Evolutionary conservation across 1,140 invertebrate genomes (phyloP), one percentile per base, ranked within the genome.

Genomic region (Sycobia sp.): DNA sequence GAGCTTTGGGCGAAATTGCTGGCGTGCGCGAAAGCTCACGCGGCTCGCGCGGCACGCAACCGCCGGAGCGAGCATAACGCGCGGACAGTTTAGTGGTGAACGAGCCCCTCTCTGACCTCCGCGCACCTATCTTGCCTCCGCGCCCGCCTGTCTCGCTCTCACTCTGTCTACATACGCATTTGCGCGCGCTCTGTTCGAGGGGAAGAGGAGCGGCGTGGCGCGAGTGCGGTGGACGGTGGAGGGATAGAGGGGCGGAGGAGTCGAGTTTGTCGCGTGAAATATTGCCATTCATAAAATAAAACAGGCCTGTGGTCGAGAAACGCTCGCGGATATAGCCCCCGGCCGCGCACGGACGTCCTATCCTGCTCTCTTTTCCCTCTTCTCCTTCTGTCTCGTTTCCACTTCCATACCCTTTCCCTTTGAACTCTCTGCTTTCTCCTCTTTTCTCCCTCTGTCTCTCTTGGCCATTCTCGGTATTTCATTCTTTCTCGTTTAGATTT

Each of bases 251-350:
- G 38, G n/a, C 41, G 10, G 39, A 8, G n/a, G 16, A 46, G 27
- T 62, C 22, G 20, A 82, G 77, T 80, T 59, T 80, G 78, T 82
- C 77, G 72, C 75, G 77, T 81, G 76, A 82, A 82, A 79, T 82
- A 81, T 82, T 79, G 77, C 79, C 72, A 81, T 82, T 81, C 79
- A 81, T 82, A 80, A 82, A 82, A 82, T 82, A 81, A 82, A 82
- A 82, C 78, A 77, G 78, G 72, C 75, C 76, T 81, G 77, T 70
- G 79, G 78, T 81, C 74, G 77, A 76, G 74, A 70, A n/a, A 79
- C 75, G 72, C 16, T n/a, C 51, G 32, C 76, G 71, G 71, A 78
- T 79, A 78, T 76, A 77, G 69, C 72, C 69, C 69, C 18, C 14
- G 71, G 69, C 67, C 68, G 73, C 68, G 73, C 69, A 78, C 67